Base-by-base conservation (phyloP, 2,113 vertebrate species). In the Macquaria ambigua region DNA sequence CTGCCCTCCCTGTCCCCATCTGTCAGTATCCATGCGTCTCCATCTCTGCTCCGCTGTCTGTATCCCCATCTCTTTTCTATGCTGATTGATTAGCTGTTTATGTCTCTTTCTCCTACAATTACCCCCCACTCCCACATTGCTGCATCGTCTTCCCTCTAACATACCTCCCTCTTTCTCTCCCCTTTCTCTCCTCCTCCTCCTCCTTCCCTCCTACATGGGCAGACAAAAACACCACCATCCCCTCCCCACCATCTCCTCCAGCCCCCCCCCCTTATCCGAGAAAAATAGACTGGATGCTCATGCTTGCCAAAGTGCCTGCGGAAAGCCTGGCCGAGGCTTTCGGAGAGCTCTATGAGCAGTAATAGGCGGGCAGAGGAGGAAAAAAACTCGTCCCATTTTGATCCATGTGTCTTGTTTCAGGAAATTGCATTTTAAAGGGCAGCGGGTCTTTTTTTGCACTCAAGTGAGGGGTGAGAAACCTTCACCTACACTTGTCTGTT, bases 391-490 rank as follows among this genome's bases (percentile, higher is more conserved):
- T 79, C 81, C 82, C 87, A 91, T 87, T 92, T 93, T 90, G 81
- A 80, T 93, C 85, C 77, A 20, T 93, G 91, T 89, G 93, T 92
- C 91, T 90, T 90, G 85, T 93, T 94, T 91, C 91, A 94, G 91
- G 94, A 94, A 94, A 93, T 94, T 93, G 88, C 87, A 66, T 94
- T 93, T 91, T 93, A 88, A 91, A 87, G 90, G 83, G 87, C 86
- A 89, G 87, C 77, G 83, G 84, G 81, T 88, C 74, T 77, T 77
- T 92, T 31, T 76, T 87, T 87, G n/a, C 6, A 67, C 84, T 66
- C 41, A 71, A 84, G 87, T 78, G 63, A 78, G 73, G 78, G 77
- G 82, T 52, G 81, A 83, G 79, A 86, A 91, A 90, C 59, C 82
- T 87, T 93, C 76, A 90, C 88, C 74, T 76, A 1, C 69, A 67